Evolutionary conservation across 2,797 vertebrate species (phyloP).

Genomic region (Alcedo quadribrachys): DNA sequence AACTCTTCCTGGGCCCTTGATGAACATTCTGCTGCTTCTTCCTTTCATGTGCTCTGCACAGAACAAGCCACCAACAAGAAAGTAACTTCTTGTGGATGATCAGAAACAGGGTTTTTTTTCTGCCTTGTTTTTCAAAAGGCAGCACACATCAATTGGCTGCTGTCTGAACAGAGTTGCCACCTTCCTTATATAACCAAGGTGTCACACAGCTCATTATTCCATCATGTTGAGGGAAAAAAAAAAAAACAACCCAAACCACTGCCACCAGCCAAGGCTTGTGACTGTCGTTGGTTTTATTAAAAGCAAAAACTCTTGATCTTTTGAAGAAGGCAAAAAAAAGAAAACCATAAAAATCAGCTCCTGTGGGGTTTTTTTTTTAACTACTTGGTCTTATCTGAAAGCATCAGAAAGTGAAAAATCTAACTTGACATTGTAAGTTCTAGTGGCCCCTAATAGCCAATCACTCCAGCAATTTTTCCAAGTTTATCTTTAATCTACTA

Average conservation of each 20-base stretch:
- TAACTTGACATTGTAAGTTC: background rate
- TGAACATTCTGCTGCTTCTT: background rate
- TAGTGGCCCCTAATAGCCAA: slow-evolving; percentile 18
- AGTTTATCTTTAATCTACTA: slow-evolving; percentile 31
- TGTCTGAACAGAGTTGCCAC: background rate
- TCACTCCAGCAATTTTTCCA: background rate
- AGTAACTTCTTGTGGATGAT: background rate
- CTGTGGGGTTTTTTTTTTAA: background rate
- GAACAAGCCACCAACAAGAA: background rate
- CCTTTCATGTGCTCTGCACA: slow-evolving; percentile 5
- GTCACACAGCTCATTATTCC: slow-evolving; percentile 24
- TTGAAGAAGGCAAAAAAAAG: background rate
- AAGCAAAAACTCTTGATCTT: background rate
- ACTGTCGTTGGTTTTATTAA: background rate
- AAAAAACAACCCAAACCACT: background rate
- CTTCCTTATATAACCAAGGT: slow-evolving; percentile 6
- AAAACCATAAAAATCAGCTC: background rate
- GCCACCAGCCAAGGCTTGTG: background rate
- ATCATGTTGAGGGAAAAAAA: background rate
- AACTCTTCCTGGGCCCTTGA: slow-evolving; percentile 7
- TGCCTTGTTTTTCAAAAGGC: background rate
- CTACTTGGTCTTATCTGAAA: background rate
- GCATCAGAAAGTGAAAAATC: slow-evolving; percentile 14
- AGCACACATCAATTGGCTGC: background rate
- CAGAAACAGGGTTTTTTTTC: background rate